Base-by-base conservation (phyloP, 2,888 invertebrate species). In the Cerceris ruficornis region DNA sequence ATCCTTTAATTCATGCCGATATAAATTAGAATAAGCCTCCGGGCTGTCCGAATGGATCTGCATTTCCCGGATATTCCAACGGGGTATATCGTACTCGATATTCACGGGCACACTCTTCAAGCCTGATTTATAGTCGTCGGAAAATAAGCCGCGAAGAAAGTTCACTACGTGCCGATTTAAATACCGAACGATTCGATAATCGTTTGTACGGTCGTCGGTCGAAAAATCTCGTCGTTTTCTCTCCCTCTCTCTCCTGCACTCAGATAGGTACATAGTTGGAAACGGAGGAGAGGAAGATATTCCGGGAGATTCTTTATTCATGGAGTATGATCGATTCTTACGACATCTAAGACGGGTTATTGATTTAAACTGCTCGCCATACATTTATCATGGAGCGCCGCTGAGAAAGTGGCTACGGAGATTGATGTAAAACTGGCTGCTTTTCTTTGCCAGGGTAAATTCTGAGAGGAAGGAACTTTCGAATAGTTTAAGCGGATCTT, bases 1-100 rank as follows among this genome's bases (percentile, higher is more conserved):
- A 84, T 84, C 84, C 84, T 84, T 84, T 84, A 84, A 84, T 84
- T 84, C 84, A 68, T 67, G 80, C 77, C 80, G 75, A 84, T 84
- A 84, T 84, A 84, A 84, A 84, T 84, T 84, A 84, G 77, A 84
- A 82, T 82, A 75, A 82, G 76, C 82, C 28, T 62, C 65, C 39
- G 52, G 60, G 54, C 69, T 78, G 81, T 83, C 80, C 64, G 8
- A 73, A 52, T 66, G 75, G 66, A 76, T 77, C 76, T 78, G 54
- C 58, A 43, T 57, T 74, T 55, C 55, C 58, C 17, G 67, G 49
- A 41, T 67, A 76, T 78, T 69, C 49, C 41, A 15, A 46, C n/a
- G n/a, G 39, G 50, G 62, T 9, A 66, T 41, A n/a, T 8, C 39
- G 58, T 46, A 66, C 54, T 59, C 68, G 74, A 70, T 59, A 55